A percentile compares a stretch with the other conserved stretches of the same genome.
Evolutionary conservation across 2,113 vertebrate genomes (phyloP).

Genomic region (Rhinopomastus cyanomelas): DNA sequence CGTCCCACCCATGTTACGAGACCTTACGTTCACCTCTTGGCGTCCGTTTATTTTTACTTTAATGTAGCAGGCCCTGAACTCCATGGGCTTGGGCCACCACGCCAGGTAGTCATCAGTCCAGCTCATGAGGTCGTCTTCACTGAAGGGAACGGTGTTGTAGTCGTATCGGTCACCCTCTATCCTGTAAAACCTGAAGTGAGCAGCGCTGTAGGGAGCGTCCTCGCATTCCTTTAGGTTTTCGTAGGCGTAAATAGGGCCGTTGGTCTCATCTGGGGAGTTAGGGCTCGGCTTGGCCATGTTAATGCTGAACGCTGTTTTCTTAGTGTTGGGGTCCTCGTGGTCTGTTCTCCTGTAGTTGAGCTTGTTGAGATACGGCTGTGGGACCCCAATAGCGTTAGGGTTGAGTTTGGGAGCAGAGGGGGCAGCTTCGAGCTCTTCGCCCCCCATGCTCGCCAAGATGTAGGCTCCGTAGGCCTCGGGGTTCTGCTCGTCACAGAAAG

Average conservation of each 20-base stretch:
- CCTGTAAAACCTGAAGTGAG: conserved; percentile 94
- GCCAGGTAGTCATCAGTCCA: conserved; percentile 96
- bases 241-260: conserved; percentile 91
- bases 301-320: conserved; percentile 94
- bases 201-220: conserved; percentile 85
- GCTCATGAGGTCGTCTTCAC: conserved; percentile 94
- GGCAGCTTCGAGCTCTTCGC: conserved; percentile 93
- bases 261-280: conserved; percentile 86
- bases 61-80: conserved; percentile 95
- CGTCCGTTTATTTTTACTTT: conserved; percentile 90
- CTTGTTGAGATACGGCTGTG: conserved; percentile 89
- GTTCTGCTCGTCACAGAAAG: conserved; percentile 92
- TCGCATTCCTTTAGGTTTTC: conserved; percentile 90
- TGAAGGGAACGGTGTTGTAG: conserved; percentile 94
- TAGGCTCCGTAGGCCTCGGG: conserved; percentile 89
- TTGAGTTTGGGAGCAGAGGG: conserved; percentile 89
- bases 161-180: conserved; percentile 92
- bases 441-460: conserved; percentile 90
- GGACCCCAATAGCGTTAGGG: conserved; percentile 89
- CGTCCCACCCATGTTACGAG: conserved; percentile 94
- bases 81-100: conserved; percentile 98
- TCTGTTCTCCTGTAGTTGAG: conserved; percentile 92
- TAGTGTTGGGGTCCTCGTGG: conserved; percentile 84
- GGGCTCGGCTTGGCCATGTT: conserved; percentile 90
- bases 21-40: conserved; percentile 91